Conservation (phyloP, 2,113 vertebrate species). For the Pontoporia blainvillei region DNA sequence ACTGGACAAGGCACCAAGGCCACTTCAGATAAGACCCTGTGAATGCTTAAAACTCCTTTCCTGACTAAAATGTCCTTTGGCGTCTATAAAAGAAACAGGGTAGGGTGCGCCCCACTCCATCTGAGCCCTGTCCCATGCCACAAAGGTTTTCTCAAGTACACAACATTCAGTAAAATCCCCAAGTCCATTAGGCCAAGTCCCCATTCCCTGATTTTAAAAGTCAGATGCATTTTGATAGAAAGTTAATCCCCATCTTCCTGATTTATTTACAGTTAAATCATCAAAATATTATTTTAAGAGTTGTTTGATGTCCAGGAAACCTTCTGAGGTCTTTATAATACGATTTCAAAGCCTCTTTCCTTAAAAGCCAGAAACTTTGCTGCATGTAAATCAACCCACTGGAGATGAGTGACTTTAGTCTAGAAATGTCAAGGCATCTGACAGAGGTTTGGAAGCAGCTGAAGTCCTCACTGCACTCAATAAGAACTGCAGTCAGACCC, state of each 20-base stretch:
- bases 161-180: not conserved
- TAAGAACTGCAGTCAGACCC: not conserved
- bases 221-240: constrained; percentile 10
- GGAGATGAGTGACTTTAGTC: constrained; percentile 14
- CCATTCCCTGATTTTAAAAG: not conserved
- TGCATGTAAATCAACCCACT: constrained; percentile 26
- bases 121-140: not conserved
- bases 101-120: no score
- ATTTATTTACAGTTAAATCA: constrained; percentile 66
- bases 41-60: not conserved
- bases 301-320: constrained; percentile 69
- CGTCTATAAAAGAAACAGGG: not conserved
- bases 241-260: constrained; percentile 38
- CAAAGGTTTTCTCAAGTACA: not conserved
- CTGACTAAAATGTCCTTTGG: not conserved
- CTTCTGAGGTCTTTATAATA: constrained; percentile 63
- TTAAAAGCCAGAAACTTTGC: constrained; percentile 62
- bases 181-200: not conserved
- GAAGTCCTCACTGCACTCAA: rapidly evolving
- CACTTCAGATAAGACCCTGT: not conserved
- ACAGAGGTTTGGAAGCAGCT: not conserved
- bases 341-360: constrained; percentile 51
- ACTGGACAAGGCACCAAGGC: rapidly evolving
- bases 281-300: constrained; percentile 66
- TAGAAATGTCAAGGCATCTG: not conserved